phyloP scores from a whole-genome alignment of 2,113 vertebrate genomes.

The Struthidea cinerea region DNA sequence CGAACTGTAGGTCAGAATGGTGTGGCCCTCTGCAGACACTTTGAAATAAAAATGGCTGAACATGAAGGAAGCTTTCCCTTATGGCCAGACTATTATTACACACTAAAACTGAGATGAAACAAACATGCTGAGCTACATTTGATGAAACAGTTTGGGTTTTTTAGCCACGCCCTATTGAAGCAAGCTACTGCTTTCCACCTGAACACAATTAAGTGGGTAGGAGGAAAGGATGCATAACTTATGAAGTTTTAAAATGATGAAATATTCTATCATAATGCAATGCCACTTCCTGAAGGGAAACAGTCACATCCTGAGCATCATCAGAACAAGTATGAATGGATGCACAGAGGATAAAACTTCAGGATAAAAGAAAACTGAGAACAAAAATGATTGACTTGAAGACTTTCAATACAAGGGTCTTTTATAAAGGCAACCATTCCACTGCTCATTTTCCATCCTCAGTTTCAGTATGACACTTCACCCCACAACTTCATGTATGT shows the following conservation, averaged over 20 bases:
- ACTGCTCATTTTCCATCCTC: not conserved
- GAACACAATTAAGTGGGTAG: not conserved
- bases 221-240: not conserved
- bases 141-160: not conserved
- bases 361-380: not conserved
- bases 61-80: not conserved
- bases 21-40: not conserved
- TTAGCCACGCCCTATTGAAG: not conserved
- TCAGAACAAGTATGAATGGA: not conserved
- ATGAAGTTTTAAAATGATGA: not conserved
- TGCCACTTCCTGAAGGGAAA: not conserved
- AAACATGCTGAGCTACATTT: not conserved
- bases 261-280: not conserved
- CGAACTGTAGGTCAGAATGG: not conserved
- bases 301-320: not conserved
- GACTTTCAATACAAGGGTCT: not conserved
- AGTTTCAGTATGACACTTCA: not conserved
- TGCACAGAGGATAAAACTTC: fast-evolving
- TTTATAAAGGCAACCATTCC: not conserved
- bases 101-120: not conserved
- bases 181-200: not conserved
- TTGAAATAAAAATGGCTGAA: not conserved
- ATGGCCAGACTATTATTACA: not conserved
- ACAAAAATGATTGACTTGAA: not conserved
- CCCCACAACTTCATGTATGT: not conserved